Evolutionary conservation across 1,140 invertebrate genomes (phyloP), one percentile per base, ranked within the genome.

Genomic region (Magallana angulata): DNA sequence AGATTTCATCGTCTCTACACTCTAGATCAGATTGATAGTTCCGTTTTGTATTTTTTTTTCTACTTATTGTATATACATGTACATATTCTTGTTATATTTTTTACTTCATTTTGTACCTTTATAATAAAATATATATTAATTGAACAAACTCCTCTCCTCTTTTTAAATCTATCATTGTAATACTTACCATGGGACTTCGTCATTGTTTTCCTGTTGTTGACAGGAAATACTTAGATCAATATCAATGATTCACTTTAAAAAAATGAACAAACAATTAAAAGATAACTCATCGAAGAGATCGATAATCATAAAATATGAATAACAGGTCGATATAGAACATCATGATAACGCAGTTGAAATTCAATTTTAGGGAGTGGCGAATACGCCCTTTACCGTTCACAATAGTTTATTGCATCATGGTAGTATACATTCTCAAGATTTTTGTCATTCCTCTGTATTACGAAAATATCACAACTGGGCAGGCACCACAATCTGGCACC

Each of bases 381-480:
- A 76, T 9, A 76, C 68, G 68, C 68, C 68, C 68, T 76, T 24
- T 3, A 30, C 18, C 68, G 12, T 24, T 30, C 36, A 2, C 11
- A 76, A 76, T 14, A 18, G 24, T 24, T 24, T 8, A 30, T 76
- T 12, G 68, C 68, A 76, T 76, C 68, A 76, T 30, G 30, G 11
- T 0, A 30, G 60, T 48, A 48, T 48, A 48, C 11, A 12, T 16
- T 62, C 14, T 62, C 60, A 12, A 30, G 36, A 76, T 76, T 30
- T 36, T 76, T 76, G 68, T 76, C 68, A 76, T 76, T 76, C 68
- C 68, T 76, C 7, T 76, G 24, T 76, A 76, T 30, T 76, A 76
- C 24, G 68, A 76, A 76, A 36, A 76, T 76, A 30, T 30, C 36
- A 24, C 68, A 76, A 11, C 68, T 12, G 24, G 12, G 24, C 68